Evolutionary conservation across 2,888 invertebrate species (phyloP), one percentile per base, ranked within the genome.

Genomic region (Mesorhabditis spiculigera): DNA sequence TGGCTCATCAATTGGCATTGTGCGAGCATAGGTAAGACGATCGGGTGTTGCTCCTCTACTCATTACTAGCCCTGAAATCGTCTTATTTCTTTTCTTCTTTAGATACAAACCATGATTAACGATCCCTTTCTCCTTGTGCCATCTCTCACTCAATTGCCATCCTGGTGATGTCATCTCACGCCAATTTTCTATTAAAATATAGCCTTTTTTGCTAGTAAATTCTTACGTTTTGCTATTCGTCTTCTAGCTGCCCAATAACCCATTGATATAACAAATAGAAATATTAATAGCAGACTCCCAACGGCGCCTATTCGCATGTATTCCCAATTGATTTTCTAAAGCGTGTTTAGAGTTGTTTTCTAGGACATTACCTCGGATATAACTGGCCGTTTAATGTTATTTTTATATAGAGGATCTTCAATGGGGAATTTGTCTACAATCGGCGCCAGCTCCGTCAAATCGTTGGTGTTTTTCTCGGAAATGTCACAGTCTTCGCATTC

Each of bases 11-110:
- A 50, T 50, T 50, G 58, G 58, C 8, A n/a, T n/a, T 13, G 58
- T n/a, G 8, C 58, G 8, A 13, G 58, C 58, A n/a, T 50, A 50
- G 2, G 58, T 50, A n/a, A 50, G 8, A 50, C 58, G 8, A 50
- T 50, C 58, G 58, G 58, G 58, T n/a, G 58, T 50, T 50, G 58
- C n/a, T 50, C 58, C 10, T 10, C 58, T n/a, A 50, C 58, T 50
- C 10, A 13, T 13, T 50, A 50, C 58, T 2, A 50, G 58, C 10
- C 58, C 58, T 50, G n/a, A 50, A 13, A 50, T 13, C 58, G 1
- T 50, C 10, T 50, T 50, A n/a, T 50, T 50, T 50, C 58, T 13
- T 50, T 50, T 50, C 1, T n/a, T 50, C 10, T 50, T 10, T 13
- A 13, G 8, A 13, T 13, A 50, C n/a, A 13, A n/a, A 10, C 58